Evolutionary conservation across 1,140 invertebrate genomes (phyloP), one percentile per base, ranked within the genome.

Genomic region (Artemia franciscana): DNA sequence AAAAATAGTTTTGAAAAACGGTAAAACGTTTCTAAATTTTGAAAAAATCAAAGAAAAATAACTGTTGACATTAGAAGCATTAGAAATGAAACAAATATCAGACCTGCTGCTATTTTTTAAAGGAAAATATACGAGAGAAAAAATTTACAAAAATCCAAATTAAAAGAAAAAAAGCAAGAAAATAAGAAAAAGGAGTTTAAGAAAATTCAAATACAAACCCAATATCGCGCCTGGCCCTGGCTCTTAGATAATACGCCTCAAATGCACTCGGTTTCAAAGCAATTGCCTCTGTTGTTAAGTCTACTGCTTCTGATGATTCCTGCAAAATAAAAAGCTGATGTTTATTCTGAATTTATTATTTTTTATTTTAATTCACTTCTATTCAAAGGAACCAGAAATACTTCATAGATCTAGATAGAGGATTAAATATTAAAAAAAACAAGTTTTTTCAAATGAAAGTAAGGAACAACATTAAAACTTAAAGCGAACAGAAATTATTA

Each of bases 171-270:
- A 15, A n/a, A 63, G 25, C 26, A 61, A 60, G 24, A 18, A 59
- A 24, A 60, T 58, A 25, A 30, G 24, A 59, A 24, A 30, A 25
- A 27, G 26, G 24, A 26, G 23, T 60, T 61, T 57, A 57, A 59
- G n/a, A 24, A 30, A 58, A 56, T 26, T 51, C 28, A 27, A 12
- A 23, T 24, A 66, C 70, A 69, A 68, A 80, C 78, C 73, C 76
- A 61, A 80, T 69, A 65, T 91, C 88, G 63, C 90, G 77, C 60
- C 82, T 82, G 5, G 89, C 90, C 69, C 91, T 83, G 0, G 90
- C 85, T 69, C 90, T 78, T 1, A 89, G 88, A 72, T 94, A 94
- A 69, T 83, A 91, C 2, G 89, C 91, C 75, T 96, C 91, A 71
- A 88, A 94, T 1, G 86, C 91, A 68, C 85, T 81, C 4, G 86